Evolutionary conservation across 2,797 vertebrate genomes (phyloP), one percentile per base, ranked within the genome.

Genomic region (Clarias pachynema): DNA sequence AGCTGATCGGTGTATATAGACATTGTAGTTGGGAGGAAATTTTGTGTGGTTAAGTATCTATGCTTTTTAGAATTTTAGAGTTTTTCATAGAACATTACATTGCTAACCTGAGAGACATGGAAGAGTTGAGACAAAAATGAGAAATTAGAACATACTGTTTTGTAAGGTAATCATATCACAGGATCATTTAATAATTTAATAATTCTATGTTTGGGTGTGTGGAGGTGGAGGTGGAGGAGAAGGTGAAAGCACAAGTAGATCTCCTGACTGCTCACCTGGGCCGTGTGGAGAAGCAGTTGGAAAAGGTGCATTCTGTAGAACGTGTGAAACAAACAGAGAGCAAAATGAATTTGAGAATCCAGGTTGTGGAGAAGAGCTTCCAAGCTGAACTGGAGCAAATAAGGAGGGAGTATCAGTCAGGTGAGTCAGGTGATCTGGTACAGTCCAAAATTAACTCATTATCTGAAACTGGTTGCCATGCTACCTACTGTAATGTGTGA

Each of bases 351-450:
- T 88, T 89, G 85, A 95, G 90, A 88, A 91, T 96, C 57, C 88
- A 40, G 72, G 93, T 91, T 63, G 81, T 96, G 88, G 94, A 97
- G 94, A 94, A 90, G 80, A 88, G 89, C 87, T 90, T 97, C 63
- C 94, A 94, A 90, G 91, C 91, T 73, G 95, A 96, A 90, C 89
- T 96, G 86, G 94, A 96, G 90, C 94, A 95, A 94, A 94, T 96
- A 88, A 95, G 95, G 90, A 94, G 89, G 62, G 94, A 97, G 73
- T 95, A 97, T 85, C 94, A 94, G 92, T 94, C 95, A 94, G 96
- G 96, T 97, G 88, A 92, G 93, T 79, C 4, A 34, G 29, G 60
- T 37, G 74, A 78, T 78, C 75, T 60, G 74, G 74, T 24, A 24
- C 56, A 78, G 29, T 37, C 5, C 12, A 37, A 34, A 20, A 31